Evolutionary conservation across 2,888 invertebrate species (phyloP), one percentile per base, ranked within the genome.

Genomic region (Cyaniris semiargus): DNA sequence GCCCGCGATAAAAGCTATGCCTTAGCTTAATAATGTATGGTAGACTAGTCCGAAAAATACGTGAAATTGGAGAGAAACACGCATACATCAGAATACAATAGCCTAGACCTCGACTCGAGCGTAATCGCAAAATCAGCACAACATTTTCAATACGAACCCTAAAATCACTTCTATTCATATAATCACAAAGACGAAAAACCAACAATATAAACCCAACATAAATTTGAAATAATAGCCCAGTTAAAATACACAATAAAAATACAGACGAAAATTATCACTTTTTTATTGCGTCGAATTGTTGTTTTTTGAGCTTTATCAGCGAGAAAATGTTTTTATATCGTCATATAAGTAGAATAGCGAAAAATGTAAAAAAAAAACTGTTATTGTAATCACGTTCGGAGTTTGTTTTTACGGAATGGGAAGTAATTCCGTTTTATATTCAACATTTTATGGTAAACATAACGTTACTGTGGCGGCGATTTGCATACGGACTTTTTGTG

Each of bases 381-480:
- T 38, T 71, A 71, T 78, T 79, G 80, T 80, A 80, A 80, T 81
- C 79, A 81, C 78, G 79, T 76, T 53, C 31, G 78, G 78, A 79
- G 75, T 80, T 81, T 81, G 79, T 79, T 77, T 79, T 79, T 77
- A 48, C 78, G 76, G 78, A 80, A 80, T 78, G 79, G 80, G 80
- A 80, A 80, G 79, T 81, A 80, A 81, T 80, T 81, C 76, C 74
- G 78, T 79, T 80, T 80, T 80, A 79, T 77, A 78, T 79, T 78
- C 78, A 76, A 77, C 76, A 76, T 78, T 80, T 81, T 81, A 80
- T 77, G 77, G 76, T 80, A 79, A 75, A 79, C 79, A 81, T 81
- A 79, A 79, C 76, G 80, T 79, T 78, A 79, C 78, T 78, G 78
- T 80, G 78, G 77, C 48, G 77, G 38, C 66, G 78, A 80, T 79